A percentile compares a stretch with the other conserved stretches of the same genome.
Conservation (phyloP, 2,888 invertebrate genomes). For the Arenicola marina region DNA sequence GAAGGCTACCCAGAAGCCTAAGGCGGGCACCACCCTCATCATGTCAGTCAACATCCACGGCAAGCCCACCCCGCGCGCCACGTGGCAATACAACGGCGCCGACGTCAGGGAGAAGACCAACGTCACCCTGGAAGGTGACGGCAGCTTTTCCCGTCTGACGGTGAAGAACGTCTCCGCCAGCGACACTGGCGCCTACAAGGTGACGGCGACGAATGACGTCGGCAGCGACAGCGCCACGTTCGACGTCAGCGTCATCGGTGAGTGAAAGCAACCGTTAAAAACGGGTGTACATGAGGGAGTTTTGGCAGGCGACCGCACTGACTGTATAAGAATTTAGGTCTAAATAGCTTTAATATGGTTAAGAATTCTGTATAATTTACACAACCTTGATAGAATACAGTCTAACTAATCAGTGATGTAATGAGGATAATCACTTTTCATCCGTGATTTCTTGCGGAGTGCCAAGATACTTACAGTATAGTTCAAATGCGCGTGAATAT, state of each 20-base stretch:
- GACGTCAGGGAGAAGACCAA: conserved; percentile 35
- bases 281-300: no score
- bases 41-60: conserved; percentile 69
- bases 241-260: conserved; percentile 73
- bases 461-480: no score
- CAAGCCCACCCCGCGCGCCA: conserved; percentile 73
- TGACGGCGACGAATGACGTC: conserved; percentile 77
- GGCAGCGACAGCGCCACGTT: conserved; percentile 71
- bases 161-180: conserved; percentile 69
- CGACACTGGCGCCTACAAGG: conserved; percentile 84
- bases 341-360: no score
- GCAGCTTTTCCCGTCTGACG: conserved; percentile 26
- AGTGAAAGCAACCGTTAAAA: no score
- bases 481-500: no score
- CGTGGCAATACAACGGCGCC: conserved; percentile 73
- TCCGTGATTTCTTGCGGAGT: no score
- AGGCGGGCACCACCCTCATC: conserved; percentile 61
- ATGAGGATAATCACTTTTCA: no score
- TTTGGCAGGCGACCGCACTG: no score
- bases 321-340: no score
- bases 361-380: no score
- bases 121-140: conserved; percentile 29
- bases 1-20: conserved; percentile 69
- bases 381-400: no score
- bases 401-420: no score